Evolutionary conservation across 1,140 invertebrate genomes (phyloP), one percentile per base, ranked within the genome.

Genomic region (Cotesia typhae): DNA sequence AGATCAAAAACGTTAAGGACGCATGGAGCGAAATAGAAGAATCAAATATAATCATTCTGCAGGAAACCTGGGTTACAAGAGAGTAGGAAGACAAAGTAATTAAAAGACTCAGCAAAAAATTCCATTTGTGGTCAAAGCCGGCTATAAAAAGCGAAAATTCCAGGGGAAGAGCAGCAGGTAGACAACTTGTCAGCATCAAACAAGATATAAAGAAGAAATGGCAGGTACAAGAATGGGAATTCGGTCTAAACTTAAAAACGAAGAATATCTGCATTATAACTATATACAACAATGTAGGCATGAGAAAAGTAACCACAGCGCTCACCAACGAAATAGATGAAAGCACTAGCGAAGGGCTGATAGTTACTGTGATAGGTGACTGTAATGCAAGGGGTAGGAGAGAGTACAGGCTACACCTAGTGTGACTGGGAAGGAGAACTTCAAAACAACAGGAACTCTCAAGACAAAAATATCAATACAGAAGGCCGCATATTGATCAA

Each of bases 41-140:
- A 1, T 70, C 7, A 10, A 52, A 75, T 51, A 41, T 68, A 14
- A 36, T 71, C 0, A 36, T 74, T 14, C 12, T 75, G 17, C 53
- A 38, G 10, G 76, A 75, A 37, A 77, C 76, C 4, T 77, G 71
- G 76, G 17, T 73, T 28, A 69, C 71, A 3, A 41, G 67, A 53
- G 67, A 77, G 36, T 6, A 59, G 10, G 68, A 66, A 63, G 35
- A 53, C 6, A 71, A 14, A 14, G 41, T 68, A n/a, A 69, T 57
- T 9, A 70, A 67, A 7, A 70, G 28, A 51, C 51, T 76, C 37
- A 28, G 14, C 2, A 28, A 60, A 65, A 28, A 67, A 4, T 75
- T 55, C 57, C 41, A 63, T n/a, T 75, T 61, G 71, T 59, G n/a
- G 53, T 51, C 17, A 38, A 61, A 60, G 9, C 47, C 60, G 12